phyloP scores from a whole-genome alignment of 1,140 invertebrate genomes.

The Meteorus sp. region DNA sequence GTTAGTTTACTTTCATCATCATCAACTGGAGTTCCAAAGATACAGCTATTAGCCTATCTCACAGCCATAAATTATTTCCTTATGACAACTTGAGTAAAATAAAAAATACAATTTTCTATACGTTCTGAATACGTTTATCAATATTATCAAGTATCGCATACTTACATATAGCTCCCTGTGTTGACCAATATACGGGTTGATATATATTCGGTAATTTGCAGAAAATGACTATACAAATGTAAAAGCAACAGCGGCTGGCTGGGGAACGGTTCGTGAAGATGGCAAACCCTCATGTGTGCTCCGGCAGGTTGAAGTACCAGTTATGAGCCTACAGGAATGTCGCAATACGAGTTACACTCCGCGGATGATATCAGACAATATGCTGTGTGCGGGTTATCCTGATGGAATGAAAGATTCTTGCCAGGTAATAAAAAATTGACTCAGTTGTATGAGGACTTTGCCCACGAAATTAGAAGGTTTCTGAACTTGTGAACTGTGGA shows the following conservation, averaged over 20 bases:
- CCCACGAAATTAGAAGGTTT: too few relatives aligned
- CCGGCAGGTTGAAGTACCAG: slow-evolving; percentile 81
- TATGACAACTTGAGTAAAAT: too few relatives aligned
- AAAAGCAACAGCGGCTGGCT: slow-evolving; percentile 76
- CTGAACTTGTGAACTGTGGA: too few relatives aligned
- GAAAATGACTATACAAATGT: slow-evolving; percentile 70
- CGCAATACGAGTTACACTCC: slow-evolving; percentile 76
- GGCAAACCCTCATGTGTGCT: slow-evolving; percentile 79
- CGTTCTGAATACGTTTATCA: neutral
- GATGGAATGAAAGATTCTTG: slow-evolving; percentile 82
- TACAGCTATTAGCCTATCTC: too few relatives aligned
- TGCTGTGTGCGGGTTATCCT: slow-evolving; percentile 82
- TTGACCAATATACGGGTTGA: slow-evolving; percentile 34
- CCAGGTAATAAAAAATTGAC: slow-evolving; percentile 72
- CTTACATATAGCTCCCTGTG: too few relatives aligned
- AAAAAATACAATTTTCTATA: neutral
- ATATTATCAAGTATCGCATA: neutral
- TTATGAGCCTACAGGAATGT: slow-evolving; percentile 77
- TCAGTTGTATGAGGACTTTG: too few relatives aligned
- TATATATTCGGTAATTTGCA: slow-evolving; percentile 51
- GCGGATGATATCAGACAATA: slow-evolving; percentile 81
- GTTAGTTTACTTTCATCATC: too few relatives aligned
- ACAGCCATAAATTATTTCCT: too few relatives aligned
- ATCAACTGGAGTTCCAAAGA: too few relatives aligned
- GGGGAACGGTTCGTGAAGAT: slow-evolving; percentile 81